Conservation (phyloP, 2,113 vertebrate genomes). For the Cebidichthys violaceus region DNA sequence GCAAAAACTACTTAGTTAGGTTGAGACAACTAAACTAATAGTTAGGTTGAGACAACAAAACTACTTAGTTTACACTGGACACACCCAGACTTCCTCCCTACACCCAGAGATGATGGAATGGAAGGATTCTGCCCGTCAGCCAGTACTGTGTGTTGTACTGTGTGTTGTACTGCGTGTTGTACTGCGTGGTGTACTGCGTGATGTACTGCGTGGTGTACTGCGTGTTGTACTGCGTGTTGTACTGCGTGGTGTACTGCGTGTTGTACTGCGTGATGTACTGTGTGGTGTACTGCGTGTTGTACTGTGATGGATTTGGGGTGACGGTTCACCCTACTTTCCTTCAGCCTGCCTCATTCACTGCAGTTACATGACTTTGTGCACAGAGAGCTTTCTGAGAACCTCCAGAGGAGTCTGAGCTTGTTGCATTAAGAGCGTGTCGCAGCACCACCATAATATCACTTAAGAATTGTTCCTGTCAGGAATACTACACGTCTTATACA, state of each 20-base stretch:
- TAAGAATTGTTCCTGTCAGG: not conserved
- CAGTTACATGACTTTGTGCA: not conserved
- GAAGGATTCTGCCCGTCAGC: not conserved
- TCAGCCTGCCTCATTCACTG: slow-evolving; percentile 1
- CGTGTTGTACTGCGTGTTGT: not conserved
- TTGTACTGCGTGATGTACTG: slow-evolving; percentile 7
- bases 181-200: too few species aligned
- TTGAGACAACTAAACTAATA: too few species aligned
- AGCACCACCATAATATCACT: not conserved
- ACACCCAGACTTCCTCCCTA: too few species aligned
- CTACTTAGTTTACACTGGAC: too few species aligned
- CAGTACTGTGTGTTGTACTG: not conserved
- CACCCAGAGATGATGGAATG: too few species aligned
- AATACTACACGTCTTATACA: not conserved
- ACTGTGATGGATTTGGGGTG: slow-evolving; percentile 1
- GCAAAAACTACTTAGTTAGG: too few species aligned
- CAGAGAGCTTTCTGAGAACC: not conserved
- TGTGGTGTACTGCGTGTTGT: not conserved
- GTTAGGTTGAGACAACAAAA: too few species aligned
- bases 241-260: not conserved
- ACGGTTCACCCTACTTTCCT: not conserved
- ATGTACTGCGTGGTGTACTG: too few species aligned
- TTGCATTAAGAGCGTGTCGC: not conserved
- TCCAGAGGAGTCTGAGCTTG: slow-evolving; percentile 15
- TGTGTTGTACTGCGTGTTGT: not conserved